Evolutionary conservation across 1,140 invertebrate genomes (phyloP).

Genomic region (Acromyrmex echinatior): DNA sequence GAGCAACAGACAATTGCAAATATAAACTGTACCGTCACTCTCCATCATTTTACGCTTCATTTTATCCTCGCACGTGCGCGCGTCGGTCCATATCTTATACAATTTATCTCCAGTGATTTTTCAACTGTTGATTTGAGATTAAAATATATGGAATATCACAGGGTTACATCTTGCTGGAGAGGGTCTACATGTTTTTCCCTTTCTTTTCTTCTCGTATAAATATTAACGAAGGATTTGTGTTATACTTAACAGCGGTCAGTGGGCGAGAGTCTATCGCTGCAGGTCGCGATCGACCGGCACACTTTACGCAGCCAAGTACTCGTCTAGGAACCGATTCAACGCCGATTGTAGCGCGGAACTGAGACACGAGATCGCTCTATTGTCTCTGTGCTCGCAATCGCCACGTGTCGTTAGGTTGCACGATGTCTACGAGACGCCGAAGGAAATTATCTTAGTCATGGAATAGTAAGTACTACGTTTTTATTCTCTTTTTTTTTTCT

Average conservation of each 20-base stretch:
- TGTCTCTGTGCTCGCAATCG: conserved; percentile 89
- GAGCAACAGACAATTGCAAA: background rate
- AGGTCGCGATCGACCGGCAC: conserved; percentile 88
- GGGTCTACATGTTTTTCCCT: background rate
- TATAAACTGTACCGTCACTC: conserved; percentile 13
- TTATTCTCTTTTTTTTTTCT: background rate
- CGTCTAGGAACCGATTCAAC: conserved; percentile 89
- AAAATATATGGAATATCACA: background rate
- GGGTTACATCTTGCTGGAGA: background rate
- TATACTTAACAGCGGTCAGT: conserved; percentile 89
- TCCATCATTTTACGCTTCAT: conserved; percentile 6
- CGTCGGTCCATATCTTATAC: background rate
- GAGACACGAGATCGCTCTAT: conserved; percentile 90
- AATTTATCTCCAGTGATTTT: conserved; percentile 31
- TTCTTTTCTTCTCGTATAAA: background rate
- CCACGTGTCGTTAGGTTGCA: conserved; percentile 90
- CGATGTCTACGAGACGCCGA: conserved; percentile 91
- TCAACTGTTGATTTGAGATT: background rate
- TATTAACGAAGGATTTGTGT: conserved; percentile 27
- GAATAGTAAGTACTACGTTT: conserved; percentile 88
- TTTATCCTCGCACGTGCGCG: conserved; percentile 13
- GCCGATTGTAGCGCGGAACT: conserved; percentile 89
- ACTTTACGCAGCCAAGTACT: conserved; percentile 92
- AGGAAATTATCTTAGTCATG: conserved; percentile 91
- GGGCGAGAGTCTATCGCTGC: conserved; percentile 92